Evolutionary conservation across 1,140 invertebrate species (phyloP).

Genomic region (Drosophila varians): DNA sequence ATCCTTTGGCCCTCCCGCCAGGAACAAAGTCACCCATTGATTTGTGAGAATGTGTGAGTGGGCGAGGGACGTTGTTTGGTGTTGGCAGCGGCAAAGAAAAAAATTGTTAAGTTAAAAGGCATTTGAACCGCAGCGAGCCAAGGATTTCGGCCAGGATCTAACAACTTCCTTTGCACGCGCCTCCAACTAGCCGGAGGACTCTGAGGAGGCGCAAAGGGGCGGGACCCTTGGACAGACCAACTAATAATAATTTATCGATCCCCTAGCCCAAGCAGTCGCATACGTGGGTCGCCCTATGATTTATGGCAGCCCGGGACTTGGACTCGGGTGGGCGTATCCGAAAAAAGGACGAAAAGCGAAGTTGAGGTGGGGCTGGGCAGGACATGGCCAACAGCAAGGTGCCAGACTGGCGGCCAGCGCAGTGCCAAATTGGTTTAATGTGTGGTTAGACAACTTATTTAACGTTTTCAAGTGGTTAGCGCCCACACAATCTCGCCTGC

Average conservation of each 20-base stretch:
- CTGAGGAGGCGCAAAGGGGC: neutral
- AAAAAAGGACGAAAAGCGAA: slow-evolving; percentile 4
- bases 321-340: slow-evolving; percentile 24
- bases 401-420: slow-evolving; percentile 66
- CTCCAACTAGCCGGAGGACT: slow-evolving; percentile 32
- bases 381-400: slow-evolving; percentile 36
- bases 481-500: slow-evolving; percentile 20
- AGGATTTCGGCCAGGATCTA: slow-evolving; percentile 77
- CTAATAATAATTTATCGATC: slow-evolving; percentile 83
- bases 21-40: slow-evolving; percentile 72
- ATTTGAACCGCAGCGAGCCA: slow-evolving; percentile 75
- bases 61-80: slow-evolving; percentile 50
- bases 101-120: slow-evolving; percentile 83
- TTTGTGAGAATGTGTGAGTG: slow-evolving; percentile 48
- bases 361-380: neutral
- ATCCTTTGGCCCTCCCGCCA: slow-evolving; percentile 36
- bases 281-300: slow-evolving; percentile 75
- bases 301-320: slow-evolving; percentile 63
- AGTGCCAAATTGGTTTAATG: slow-evolving; percentile 80
- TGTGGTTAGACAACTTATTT: slow-evolving; percentile 82
- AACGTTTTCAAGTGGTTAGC: slow-evolving; percentile 79
- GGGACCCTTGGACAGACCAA: slow-evolving; percentile 51
- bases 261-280: slow-evolving; percentile 79
- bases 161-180: slow-evolving; percentile 72
- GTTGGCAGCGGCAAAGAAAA: slow-evolving; percentile 61